Evolutionary conservation across 2,888 invertebrate genomes (phyloP).

Genomic region (Griposia aprilina): DNA sequence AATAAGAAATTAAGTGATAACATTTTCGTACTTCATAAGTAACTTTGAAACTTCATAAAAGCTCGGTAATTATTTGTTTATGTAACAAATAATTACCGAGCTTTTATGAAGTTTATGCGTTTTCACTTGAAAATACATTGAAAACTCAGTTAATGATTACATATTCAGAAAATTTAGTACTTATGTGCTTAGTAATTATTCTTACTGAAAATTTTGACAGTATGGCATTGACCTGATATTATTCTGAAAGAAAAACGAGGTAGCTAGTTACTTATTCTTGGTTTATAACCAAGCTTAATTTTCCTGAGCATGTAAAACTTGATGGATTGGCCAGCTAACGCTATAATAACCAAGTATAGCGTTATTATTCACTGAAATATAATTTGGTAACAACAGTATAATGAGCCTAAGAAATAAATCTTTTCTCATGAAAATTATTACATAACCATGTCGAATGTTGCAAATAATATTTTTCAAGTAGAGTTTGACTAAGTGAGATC

Average conservation of each 20-base stretch:
- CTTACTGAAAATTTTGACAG: conserved; percentile 12
- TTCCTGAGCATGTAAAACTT: conserved; percentile 59
- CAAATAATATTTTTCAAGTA: conserved; percentile 23
- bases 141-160: background rate
- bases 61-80: too few relatives aligned
- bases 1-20: background rate
- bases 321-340: conserved; percentile 65
- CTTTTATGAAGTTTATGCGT: conserved; percentile 1
- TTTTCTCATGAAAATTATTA: conserved; percentile 34
- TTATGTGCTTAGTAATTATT: conserved; percentile 1
- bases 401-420: conserved; percentile 42
- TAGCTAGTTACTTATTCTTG: conserved; percentile 26
- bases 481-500: background rate
- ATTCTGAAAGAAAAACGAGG: conserved; percentile 37
- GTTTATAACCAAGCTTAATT: conserved; percentile 25
- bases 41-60: conserved; percentile 9
- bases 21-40: background rate
- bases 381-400: conserved; percentile 53
- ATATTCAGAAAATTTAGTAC: background rate
- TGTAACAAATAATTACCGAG: background rate
- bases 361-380: conserved; percentile 55
- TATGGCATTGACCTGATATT: conserved; percentile 60
- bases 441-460: background rate
- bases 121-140: background rate
- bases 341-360: conserved; percentile 50